Base-by-base conservation (phyloP, 2,888 invertebrate genomes). In the Harpalus rufipes region DNA sequence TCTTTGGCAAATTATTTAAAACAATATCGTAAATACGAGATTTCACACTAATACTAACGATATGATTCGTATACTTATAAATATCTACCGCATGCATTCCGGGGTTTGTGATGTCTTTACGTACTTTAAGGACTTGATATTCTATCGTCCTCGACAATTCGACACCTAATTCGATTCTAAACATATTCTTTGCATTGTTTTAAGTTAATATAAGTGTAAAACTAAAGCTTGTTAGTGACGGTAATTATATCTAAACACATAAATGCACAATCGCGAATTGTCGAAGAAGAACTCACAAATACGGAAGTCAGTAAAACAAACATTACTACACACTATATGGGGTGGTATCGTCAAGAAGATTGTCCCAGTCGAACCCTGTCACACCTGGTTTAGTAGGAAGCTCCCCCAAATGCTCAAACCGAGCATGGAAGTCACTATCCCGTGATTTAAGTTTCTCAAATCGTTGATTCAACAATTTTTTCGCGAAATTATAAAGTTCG, bases 401-500 rank as follows among this genome's bases (percentile, higher is more conserved):
- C 89, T 96, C 96, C 81, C 97, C 97, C 87, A 97, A 93, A 91
- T 97, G 96, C 87, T 95, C 94, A 92, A 96, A 97, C 88, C 97
- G 94, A 90, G 95, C 94, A 87, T 95, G 94, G 90, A 97, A 97
- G 91, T 97, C 95, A 39, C 93, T 92, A 91, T 97, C 97, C 86
- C 95, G 94, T 88, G 95, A 94, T 91, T 95, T 96, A 86, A 97
- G 92, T 87, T 94, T 94, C 90, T 95, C 94, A 91, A 98, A 97
- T 89, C 99, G 93, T 91, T 95, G 94, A 88, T 96, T 95, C 91
- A 99, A 95, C 87, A 99, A 93, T 90, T 95, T 95, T 91, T 96
- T 96, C 79, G 99, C 99, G 92, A 96, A 99, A 87, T 96, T 95
- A 91, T 99, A 99, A 82, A 99, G 93, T 92, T 98, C 96, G 85